These are phyloP conservation scores for Sacculina carcini DNA, from an alignment of 2,888 invertebrate genomes.

Conservation along the genomic window DNA sequence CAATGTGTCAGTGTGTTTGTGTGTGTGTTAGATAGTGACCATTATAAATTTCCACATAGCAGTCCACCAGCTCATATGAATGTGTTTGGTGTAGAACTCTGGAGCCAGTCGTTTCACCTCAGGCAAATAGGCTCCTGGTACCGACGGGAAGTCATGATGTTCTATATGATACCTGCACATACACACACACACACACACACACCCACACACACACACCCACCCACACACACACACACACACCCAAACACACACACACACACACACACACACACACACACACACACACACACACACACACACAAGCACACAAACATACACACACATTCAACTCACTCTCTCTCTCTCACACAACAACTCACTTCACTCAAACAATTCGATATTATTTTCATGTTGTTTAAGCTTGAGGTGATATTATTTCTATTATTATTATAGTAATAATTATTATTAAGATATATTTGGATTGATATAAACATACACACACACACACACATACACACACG, in stretches of 20 bases:
- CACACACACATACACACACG: neutral
- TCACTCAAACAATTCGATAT: neutral
- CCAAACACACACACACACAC: neutral
- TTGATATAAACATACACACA: neutral
- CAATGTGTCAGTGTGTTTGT: no score
- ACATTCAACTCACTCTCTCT: no score
- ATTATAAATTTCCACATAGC: neutral
- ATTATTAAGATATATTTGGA: neutral
- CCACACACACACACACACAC: neutral
- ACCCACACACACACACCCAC: neutral
- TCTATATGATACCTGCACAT: neutral
- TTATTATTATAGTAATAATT: no score
- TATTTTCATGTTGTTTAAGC: neutral
- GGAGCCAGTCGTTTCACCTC: neutral
- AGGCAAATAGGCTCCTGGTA: neutral
- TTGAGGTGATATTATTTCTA: no score
- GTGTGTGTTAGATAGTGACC: neutral
- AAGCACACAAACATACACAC: neutral
- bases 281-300: neutral
- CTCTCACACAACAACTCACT: neutral
- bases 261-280: neutral
- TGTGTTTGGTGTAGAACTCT: constrained; percentile 1
- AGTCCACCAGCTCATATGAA: neutral
- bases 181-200: neutral
- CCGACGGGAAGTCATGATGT: constrained; percentile 1